Base-by-base conservation (phyloP, 1,140 invertebrate species). In the Atopsyche davidsoni region DNA sequence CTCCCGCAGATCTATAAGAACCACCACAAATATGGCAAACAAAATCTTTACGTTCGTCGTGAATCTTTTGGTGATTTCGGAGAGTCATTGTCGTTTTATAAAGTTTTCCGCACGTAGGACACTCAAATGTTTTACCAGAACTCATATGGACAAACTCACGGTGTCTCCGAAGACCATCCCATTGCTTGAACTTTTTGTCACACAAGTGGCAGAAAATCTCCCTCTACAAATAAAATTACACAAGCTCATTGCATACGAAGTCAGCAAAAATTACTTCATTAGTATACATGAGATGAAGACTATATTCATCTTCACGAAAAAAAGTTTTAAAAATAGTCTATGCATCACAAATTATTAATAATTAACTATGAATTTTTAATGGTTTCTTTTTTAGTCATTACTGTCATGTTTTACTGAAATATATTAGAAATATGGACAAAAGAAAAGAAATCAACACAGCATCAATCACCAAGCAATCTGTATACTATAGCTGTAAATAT, bases 11-110 rank as follows among this genome's bases (percentile, higher is more conserved):
- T 17, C 59, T 60, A 43, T 59, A 69, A 19, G 59, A 60, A 31
- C 66, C 69, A 2, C 69, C 71, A 46, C 71, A 73, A 0, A 70
- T 58, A 55, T 72, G 62, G 41, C 71, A 73, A 17, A 72, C 61
- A 22, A 55, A 63, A 3, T 60, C 3, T 13, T 60, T 60, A 14
- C 61, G 60, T 22, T 66, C 53, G 0, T 55, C 55, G 41, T 73
- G 71, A 3, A 53, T 59, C 24, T 64, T 64, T 19, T 61, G 34
- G 47, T 73, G 71, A 31, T 57, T 57, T 16, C 57, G 58, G 24
- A 72, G 51, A 0, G 68, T 63, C 34, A 65, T 61, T 4, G 43
- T 46, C 32, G 54, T 69, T 41, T 67, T 68, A 3, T 54, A 66
- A 9, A 69, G 58, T 45, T 69, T 69, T 0, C 67, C 67, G 44